A percentile compares a stretch with the other conserved stretches of the same genome.
These are phyloP conservation scores for Darevskia mixta DNA, from an alignment of 2,797 vertebrate species.

Conservation along the genomic window DNA sequence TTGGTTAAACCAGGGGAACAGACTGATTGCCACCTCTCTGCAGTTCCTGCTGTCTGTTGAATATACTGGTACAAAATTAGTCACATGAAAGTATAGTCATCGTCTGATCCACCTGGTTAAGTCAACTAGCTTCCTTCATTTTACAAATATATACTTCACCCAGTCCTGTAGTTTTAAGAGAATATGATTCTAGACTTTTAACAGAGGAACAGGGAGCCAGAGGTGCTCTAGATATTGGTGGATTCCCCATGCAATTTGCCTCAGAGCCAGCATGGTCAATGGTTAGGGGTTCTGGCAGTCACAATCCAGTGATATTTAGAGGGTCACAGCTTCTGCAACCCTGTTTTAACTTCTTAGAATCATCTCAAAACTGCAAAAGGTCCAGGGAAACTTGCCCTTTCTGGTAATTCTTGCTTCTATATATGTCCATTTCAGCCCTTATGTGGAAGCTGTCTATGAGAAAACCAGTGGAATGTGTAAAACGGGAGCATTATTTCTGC, in stretches of 20 bases:
- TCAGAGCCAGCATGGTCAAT: no score
- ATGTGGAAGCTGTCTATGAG: neutral
- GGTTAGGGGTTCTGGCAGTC: no score
- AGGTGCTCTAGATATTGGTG: no score
- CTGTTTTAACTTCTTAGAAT: no score
- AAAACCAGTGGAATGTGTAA: constrained; percentile 5
- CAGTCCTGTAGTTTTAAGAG: neutral
- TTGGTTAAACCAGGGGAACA: neutral
- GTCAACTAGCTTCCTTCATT: neutral
- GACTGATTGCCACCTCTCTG: constrained; percentile 13
- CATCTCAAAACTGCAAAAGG: no score
- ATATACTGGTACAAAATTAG: neutral
- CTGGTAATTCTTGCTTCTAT: neutral
- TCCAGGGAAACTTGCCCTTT: neutral
- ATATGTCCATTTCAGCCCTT: neutral
- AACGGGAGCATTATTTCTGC: constrained; percentile 11
- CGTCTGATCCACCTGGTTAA: neutral
- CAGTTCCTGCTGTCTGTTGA: constrained; percentile 6
- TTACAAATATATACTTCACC: neutral
- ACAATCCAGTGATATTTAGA: no score
- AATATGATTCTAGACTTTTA: no score
- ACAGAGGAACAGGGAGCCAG: no score
- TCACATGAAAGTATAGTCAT: neutral
- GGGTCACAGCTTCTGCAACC: no score
- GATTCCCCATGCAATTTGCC: no score